Evolutionary conservation across 2,113 vertebrate genomes (phyloP).

Genomic region (Aegithalos caudatus): DNA sequence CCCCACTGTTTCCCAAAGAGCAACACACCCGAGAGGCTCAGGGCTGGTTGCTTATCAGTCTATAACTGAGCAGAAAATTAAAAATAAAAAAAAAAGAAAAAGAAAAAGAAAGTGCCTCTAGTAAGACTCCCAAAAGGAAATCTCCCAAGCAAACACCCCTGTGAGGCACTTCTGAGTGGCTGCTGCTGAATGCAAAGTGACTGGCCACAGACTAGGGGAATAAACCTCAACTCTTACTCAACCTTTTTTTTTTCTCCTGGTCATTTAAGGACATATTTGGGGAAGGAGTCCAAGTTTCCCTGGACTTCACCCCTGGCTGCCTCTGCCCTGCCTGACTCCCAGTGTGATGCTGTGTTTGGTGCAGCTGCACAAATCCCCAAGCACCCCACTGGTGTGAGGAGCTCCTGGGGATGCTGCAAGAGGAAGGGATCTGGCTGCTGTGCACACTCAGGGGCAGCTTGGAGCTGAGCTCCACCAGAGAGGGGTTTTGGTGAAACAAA

Average conservation of each 20-base stretch:
- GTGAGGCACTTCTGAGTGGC: not conserved
- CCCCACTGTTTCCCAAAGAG: not conserved
- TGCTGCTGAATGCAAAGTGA: not conserved
- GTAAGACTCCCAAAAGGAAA: not conserved
- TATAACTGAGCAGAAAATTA: not conserved
- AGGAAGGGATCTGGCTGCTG: not conserved
- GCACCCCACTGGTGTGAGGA: fast-evolving
- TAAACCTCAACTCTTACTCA: not conserved
- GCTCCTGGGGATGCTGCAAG: not conserved
- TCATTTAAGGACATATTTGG: not conserved
- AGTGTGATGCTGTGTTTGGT: not conserved
- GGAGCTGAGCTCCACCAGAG: not conserved
- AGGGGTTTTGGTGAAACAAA: not conserved
- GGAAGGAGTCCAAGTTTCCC: not conserved
- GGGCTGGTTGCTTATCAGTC: not conserved
- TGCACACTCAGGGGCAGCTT: not conserved
- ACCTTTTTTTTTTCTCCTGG: not conserved
- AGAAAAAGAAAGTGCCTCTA: not conserved
- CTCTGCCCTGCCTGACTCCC: not conserved
- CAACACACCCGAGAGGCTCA: not conserved
- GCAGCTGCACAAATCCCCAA: not conserved
- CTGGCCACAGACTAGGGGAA: not conserved
- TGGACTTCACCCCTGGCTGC: not conserved
- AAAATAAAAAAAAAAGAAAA: no score
- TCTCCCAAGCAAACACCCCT: not conserved